Percentiles rank a stretch among this genome's conserved stretches.
Evolutionary conservation across 2,888 invertebrate species (phyloP).

Genomic region (Azorinus chamasolen): DNA sequence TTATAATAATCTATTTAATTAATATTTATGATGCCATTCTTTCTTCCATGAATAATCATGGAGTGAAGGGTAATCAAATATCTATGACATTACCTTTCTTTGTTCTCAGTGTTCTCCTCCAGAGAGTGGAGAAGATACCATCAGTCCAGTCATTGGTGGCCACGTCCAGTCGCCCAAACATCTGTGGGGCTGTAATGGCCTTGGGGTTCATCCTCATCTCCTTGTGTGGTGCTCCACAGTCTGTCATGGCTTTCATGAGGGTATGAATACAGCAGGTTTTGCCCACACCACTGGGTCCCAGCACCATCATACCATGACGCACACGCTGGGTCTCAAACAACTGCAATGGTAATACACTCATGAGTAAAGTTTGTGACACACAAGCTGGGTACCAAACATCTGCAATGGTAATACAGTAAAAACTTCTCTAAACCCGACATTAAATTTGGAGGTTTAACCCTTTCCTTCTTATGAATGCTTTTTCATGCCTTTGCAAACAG

Average conservation of each 20-base stretch:
- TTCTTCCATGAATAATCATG: too few relatives aligned
- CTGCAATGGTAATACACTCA: slow-evolving; percentile 65
- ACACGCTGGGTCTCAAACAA: slow-evolving; percentile 87
- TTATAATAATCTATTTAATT: too few relatives aligned
- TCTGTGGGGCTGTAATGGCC: slow-evolving; percentile 98
- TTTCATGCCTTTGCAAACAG: too few relatives aligned
- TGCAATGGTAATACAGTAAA: too few relatives aligned
- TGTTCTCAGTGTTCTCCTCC: slow-evolving; percentile 96
- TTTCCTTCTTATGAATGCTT: too few relatives aligned
- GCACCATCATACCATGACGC: slow-evolving; percentile 91
- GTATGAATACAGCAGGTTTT: slow-evolving; percentile 97
- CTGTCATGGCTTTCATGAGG: slow-evolving; percentile 96
- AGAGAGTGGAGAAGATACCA: slow-evolving; percentile 98
- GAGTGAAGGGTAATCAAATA: too few relatives aligned
- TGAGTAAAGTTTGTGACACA: too few relatives aligned
- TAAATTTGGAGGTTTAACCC: too few relatives aligned
- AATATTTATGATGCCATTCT: too few relatives aligned
- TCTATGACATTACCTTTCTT: slow-evolving; percentile 89
- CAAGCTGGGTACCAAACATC: too few relatives aligned
- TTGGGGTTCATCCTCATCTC: slow-evolving; percentile 99
- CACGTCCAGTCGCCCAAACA: slow-evolving; percentile 98
- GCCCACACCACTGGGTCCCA: slow-evolving; percentile 97
- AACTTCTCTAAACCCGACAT: too few relatives aligned
- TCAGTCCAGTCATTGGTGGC: slow-evolving; percentile 99
- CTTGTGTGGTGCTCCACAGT: slow-evolving; percentile 94